Base-by-base conservation (phyloP, 2,797 vertebrate genomes). In the Anolis apletophallus region DNA sequence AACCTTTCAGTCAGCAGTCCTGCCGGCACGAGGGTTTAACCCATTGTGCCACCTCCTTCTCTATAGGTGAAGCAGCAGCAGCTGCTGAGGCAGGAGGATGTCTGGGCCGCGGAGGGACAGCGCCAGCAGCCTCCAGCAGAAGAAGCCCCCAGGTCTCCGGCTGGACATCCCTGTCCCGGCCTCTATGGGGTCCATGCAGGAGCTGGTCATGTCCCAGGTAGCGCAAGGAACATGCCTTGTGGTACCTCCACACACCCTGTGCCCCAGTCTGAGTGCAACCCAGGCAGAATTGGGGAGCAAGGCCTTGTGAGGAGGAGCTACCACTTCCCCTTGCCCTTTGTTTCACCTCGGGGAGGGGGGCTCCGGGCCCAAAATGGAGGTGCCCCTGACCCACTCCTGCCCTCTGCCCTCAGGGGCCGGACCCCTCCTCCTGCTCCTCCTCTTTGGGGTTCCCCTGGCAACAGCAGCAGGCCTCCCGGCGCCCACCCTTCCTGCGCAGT, bases 131-230 rank as follows among this genome's bases (percentile, higher is more conserved):
- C 96, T 99, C 90, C 99, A 99, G 96, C 97, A 98, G 94, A 99
- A 99, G 96, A 99, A 99, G 93, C 99, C 99, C 0, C 98, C 99
- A 50, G 99, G 99, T 98, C 96, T 99, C 72, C 97, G 97, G 91
- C 96, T 99, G 95, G 98, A 99, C 95, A 99, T 99, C 93, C 99
- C 98, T 0, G 36, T 73, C 1, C 36, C 72, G 1, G 21, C 8
- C 6, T 23, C 72, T 0, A 3, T 91, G 81, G 92, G 97, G 8
- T 98, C 91, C 80, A 91, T 97, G 4, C 98, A 99, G 2, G 98
- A 98, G 93, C 96, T 97, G 59, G 95, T 95, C 90, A 7, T 11
- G 55, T 96, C 98, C 88, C 98, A 98, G 98, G 98, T 98, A 95
- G 50, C 87, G 52, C 9, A 10, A 23, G 52, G 54, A 26, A 57